phyloP scores from a whole-genome alignment of 2,797 vertebrate genomes.

The Sebastes matsubarae region DNA sequence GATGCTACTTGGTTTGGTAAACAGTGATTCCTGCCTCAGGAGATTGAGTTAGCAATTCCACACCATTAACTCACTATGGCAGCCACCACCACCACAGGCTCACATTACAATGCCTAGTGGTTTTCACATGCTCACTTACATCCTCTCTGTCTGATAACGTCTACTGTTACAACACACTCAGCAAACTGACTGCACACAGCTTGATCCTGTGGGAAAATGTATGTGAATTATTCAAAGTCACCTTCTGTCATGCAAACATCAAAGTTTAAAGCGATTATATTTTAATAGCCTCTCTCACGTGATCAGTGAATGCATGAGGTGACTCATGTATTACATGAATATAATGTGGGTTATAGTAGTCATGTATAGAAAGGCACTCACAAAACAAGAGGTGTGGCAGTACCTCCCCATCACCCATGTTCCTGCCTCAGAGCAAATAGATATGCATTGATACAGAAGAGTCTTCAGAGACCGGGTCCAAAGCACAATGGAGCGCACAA shows the following conservation, averaged over 20 bases:
- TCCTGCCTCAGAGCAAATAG: not conserved
- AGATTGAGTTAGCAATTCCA: constrained; percentile 54
- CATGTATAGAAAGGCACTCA: not conserved
- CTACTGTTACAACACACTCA: constrained; percentile 41
- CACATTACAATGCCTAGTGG: constrained; percentile 59
- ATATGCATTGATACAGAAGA: too few species aligned
- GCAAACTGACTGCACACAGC: constrained; percentile 34
- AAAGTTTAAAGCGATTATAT: constrained; percentile 8
- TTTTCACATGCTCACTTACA: constrained; percentile 61
- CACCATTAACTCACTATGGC: constrained; percentile 62
- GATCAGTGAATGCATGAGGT: not conserved
- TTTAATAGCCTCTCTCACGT: not conserved
- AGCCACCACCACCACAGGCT: constrained; percentile 52
- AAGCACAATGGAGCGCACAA: too few species aligned
- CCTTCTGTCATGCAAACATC: constrained; percentile 14
- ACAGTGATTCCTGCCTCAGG: constrained; percentile 63
- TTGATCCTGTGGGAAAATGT: constrained; percentile 34
- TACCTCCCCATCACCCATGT: not conserved
- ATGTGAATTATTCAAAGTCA: constrained; percentile 59
- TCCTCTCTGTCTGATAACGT: constrained; percentile 60
- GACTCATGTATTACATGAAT: not conserved
- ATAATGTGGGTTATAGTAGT: not conserved
- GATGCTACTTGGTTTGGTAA: constrained; percentile 44
- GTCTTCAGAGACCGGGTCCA: too few species aligned
- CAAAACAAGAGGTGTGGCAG: constrained; percentile 5